phyloP scores from a whole-genome alignment of 35 echinoderm and acorn worm species.

The Heliocidaris tuberculata region DNA sequence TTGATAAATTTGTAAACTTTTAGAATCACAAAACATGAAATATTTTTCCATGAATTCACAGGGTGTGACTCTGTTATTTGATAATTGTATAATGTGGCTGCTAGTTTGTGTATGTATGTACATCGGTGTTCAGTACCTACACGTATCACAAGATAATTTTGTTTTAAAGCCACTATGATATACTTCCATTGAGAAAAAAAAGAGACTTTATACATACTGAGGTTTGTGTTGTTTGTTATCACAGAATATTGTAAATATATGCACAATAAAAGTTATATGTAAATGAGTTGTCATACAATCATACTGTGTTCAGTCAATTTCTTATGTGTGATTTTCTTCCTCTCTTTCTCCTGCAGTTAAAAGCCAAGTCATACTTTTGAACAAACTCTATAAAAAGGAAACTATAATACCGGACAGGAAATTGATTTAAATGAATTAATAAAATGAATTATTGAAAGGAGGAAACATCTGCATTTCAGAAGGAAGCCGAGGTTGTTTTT shows the following conservation, averaged over 20 bases:
- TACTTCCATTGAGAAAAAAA: slow-evolving; percentile 31
- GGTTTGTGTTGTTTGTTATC: slow-evolving; percentile 9
- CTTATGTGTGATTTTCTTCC: background rate
- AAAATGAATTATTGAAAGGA: too few species aligned
- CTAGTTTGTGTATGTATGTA: background rate
- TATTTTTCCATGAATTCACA: background rate
- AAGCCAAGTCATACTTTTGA: background rate
- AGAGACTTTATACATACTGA: slow-evolving; percentile 20
- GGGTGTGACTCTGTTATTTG: background rate
- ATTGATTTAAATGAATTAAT: too few species aligned
- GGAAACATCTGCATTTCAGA: too few species aligned
- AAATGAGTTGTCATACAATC: slow-evolving; percentile 17
- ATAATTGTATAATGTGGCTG: background rate
- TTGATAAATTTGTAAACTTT: background rate
- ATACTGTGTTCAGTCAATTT: background rate
- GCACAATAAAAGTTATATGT: slow-evolving; percentile 32
- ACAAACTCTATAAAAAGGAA: too few species aligned
- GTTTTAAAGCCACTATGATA: background rate
- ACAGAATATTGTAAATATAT: background rate
- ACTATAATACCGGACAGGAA: too few species aligned
- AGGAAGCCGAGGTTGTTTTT: too few species aligned
- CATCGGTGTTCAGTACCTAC: background rate
- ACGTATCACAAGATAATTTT: background rate
- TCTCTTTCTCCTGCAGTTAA: background rate
- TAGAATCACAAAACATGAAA: background rate